Evolutionary conservation across 2,113 vertebrate species (phyloP).

Genomic region (Maccullochella peelii): DNA sequence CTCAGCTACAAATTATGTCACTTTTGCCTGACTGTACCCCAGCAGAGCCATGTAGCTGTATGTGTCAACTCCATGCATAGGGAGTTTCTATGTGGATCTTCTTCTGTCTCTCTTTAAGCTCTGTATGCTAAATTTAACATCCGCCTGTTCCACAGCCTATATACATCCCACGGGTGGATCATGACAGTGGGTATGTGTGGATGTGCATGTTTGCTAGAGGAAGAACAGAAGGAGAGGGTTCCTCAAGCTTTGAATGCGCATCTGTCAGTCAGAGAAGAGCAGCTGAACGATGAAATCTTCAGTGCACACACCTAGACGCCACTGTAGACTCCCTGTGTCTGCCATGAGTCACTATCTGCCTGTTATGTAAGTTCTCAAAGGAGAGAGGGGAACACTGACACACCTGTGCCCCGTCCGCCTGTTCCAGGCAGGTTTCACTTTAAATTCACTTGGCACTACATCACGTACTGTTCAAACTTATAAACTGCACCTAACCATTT

Average conservation of each 20-base stretch:
- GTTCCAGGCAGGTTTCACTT: conserved; percentile 26
- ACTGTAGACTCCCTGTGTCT: conserved; percentile 63
- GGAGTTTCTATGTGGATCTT: conserved; percentile 25
- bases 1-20: conserved; percentile 2
- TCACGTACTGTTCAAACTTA: neutral
- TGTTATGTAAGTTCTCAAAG: conserved; percentile 46
- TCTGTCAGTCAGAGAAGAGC: conserved; percentile 39
- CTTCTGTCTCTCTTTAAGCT: conserved; percentile 27
- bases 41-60: neutral
- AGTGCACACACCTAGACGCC: conserved; percentile 18
- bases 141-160: conserved; percentile 36
- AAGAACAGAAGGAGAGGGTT: conserved; percentile 41
- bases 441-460: neutral
- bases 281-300: neutral
- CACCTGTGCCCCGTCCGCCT: conserved; percentile 55
- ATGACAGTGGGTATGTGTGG: conserved; percentile 1
- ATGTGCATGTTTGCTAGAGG: conserved; percentile 16
- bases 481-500: conserved; percentile 1
- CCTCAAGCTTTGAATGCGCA: conserved; percentile 36
- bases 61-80: conserved; percentile 7
- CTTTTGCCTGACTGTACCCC: neutral
- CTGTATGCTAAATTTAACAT: conserved; percentile 55
- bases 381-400: conserved; percentile 27
- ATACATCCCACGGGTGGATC: conserved; percentile 44
- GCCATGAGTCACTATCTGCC: conserved; percentile 57